These are phyloP conservation scores for Hermetia illucens DNA, from an alignment of 1,140 invertebrate genomes.

Conservation along the genomic window DNA sequence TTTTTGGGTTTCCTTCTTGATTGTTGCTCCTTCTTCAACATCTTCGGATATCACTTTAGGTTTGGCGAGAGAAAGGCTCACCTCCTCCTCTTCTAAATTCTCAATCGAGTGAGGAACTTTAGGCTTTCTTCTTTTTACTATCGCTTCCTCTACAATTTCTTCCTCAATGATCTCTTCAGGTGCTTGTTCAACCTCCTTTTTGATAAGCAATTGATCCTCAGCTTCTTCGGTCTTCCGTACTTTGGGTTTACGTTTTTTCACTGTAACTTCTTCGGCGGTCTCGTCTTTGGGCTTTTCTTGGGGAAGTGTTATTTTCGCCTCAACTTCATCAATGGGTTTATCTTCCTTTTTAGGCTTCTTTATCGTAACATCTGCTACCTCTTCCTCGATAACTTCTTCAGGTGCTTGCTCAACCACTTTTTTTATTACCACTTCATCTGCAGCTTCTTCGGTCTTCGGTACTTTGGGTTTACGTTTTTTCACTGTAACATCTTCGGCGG, in stretches of 20 bases:
- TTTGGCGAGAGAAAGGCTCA: slow-evolving; percentile 30
- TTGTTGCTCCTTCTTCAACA: slow-evolving; percentile 26
- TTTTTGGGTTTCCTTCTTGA: slow-evolving; percentile 21
- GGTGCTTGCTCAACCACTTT: slow-evolving; percentile 6
- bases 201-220: slow-evolving; percentile 33
- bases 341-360: slow-evolving; percentile 20
- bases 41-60: slow-evolving; percentile 28
- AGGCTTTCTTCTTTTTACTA: slow-evolving; percentile 27
- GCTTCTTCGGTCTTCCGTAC: slow-evolving; percentile 27
- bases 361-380: no score
- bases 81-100: slow-evolving; percentile 25
- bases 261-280: slow-evolving; percentile 19
- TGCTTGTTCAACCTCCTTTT: slow-evolving; percentile 27
- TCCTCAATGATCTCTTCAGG: slow-evolving; percentile 27
- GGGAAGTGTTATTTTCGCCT: slow-evolving; percentile 20
- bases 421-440: slow-evolving; percentile 2
- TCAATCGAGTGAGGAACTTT: slow-evolving; percentile 30
- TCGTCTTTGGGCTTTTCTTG: slow-evolving; percentile 18
- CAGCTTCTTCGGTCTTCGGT: not conserved
- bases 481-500: slow-evolving; percentile 11
- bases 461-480: slow-evolving; percentile 10
- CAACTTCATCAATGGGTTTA: slow-evolving; percentile 23
- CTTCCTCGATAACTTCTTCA: slow-evolving; percentile 21
- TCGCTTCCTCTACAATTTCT: slow-evolving; percentile 21
- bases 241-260: slow-evolving; percentile 29